Evolutionary conservation across 2,113 vertebrate genomes (phyloP), one percentile per base, ranked within the genome.

Genomic region (Melospiza melodia): DNA sequence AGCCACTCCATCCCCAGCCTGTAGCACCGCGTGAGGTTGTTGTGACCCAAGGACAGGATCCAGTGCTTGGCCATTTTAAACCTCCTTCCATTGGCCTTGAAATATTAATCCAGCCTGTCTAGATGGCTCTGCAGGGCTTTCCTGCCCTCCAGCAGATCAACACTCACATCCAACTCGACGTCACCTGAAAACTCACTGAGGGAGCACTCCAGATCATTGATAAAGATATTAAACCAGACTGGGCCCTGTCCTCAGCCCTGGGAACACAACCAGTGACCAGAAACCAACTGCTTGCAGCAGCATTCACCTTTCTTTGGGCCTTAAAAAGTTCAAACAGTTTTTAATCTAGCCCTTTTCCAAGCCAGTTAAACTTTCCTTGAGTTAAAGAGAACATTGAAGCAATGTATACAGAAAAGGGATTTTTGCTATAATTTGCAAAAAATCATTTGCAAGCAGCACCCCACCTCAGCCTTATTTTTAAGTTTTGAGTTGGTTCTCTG

Each of bases 71-170:
- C 11, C 11, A 12, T 62, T 5, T 15, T 55, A 30, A 62, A 27
- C 18, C 14, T 55, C 25, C 27, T 5, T 16, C 4, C 15, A 0
- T 0, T 55, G 55, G 11, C 46, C 35, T 69, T 5, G 2, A 8
- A 2, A 31, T 15, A 15, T 54, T 7, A 6, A 76, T 41, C 17
- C 48, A 55, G 11, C 15, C 15, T 6, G 10, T 28, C 30, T 11
- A 35, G 30, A 54, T 27, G 0, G 18, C 12, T 55, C 48, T 62
- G 48, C 30, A 69, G 30, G 43, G 18, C 30, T 18, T 69, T 55
- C 41, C 22, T 23, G 13, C 11, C 41, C 41, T 76, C 55, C 41
- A 43, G 48, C 48, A 69, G 17, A 28, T 27, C 41, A 35, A 17
- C 22, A 35, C 12, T 77, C 31, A 15, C 43, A 71, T 6, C 14